phyloP scores from a whole-genome alignment of 2,113 vertebrate genomes.

The Phodopus roborovskii region DNA sequence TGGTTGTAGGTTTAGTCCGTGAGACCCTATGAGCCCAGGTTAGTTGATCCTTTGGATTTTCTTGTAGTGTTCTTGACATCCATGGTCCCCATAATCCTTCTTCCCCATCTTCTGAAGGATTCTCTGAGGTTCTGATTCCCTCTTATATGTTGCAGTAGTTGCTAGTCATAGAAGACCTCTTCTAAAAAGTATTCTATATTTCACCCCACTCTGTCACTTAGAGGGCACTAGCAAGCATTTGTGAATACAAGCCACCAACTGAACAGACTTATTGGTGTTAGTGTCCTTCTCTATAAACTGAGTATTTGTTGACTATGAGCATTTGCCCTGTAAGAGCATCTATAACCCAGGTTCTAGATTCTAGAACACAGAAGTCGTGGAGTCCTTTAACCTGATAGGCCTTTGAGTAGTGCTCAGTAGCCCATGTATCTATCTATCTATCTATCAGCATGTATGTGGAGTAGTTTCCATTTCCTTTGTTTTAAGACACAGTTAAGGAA shows the following conservation, averaged over 20 bases:
- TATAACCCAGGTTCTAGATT: background rate
- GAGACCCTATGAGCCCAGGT: background rate
- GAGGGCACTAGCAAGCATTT: background rate
- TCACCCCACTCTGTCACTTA: background rate
- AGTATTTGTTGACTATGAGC: background rate
- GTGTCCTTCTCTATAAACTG: background rate
- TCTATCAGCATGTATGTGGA: background rate
- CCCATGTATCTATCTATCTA: background rate
- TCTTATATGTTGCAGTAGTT: background rate
- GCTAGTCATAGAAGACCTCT: background rate
- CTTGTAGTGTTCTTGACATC: too few species aligned
- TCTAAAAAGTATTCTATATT: background rate
- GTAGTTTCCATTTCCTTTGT: background rate
- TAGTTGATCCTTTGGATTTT: too few species aligned
- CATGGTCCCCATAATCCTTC: too few species aligned
- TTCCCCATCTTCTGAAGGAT: too few species aligned
- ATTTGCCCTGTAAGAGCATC: slow-evolving; percentile 11
- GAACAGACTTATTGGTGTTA: background rate
- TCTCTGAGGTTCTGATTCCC: background rate
- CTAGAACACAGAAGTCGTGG: background rate
- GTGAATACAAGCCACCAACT: background rate
- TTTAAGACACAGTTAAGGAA: background rate
- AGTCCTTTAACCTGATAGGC: background rate
- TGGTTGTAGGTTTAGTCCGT: background rate
- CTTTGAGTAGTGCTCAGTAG: background rate